A percentile compares a stretch with the other conserved stretches of the same genome.
Conservation (phyloP, 2,113 vertebrate species). For the Nothoprocta perdicaria region DNA sequence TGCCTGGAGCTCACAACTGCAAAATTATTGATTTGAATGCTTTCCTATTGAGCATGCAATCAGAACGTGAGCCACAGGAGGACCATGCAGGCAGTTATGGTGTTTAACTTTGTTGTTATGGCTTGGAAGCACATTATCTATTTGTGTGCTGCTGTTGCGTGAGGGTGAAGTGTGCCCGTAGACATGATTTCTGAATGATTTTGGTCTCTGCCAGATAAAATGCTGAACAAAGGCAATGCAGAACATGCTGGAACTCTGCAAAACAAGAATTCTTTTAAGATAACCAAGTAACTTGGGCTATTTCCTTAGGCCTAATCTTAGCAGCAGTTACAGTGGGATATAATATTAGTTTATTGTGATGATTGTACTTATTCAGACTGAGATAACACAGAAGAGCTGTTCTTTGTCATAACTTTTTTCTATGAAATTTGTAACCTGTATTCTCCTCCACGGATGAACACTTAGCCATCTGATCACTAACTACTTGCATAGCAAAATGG, state of each 20-base stretch:
- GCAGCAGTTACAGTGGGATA: background rate
- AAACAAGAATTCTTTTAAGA: background rate
- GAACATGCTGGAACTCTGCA: background rate
- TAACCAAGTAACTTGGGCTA: background rate
- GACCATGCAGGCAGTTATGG: background rate
- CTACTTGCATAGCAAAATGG: conserved; percentile 1
- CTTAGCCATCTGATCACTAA: conserved; percentile 13
- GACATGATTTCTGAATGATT: background rate
- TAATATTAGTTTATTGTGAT: background rate
- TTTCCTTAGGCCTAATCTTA: background rate
- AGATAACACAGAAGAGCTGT: background rate
- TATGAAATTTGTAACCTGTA: background rate
- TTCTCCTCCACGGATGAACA: background rate
- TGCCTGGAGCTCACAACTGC: conserved; percentile 2
- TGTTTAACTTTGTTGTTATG: conserved; percentile 2
- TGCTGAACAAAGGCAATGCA: no score
- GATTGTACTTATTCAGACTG: background rate
- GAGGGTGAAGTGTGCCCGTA: background rate
- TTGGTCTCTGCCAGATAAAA: conserved; percentile 8
- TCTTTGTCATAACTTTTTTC: conserved; percentile 49
- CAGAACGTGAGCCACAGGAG: conserved; percentile 7
- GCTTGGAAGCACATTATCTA: conserved; percentile 17
- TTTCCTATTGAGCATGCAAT: conserved; percentile 22
- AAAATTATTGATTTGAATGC: conserved; percentile 38
- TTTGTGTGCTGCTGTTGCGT: conserved; percentile 22